Evolutionary conservation across 2,113 vertebrate species (phyloP).

Genomic region (Nicator chloris): DNA sequence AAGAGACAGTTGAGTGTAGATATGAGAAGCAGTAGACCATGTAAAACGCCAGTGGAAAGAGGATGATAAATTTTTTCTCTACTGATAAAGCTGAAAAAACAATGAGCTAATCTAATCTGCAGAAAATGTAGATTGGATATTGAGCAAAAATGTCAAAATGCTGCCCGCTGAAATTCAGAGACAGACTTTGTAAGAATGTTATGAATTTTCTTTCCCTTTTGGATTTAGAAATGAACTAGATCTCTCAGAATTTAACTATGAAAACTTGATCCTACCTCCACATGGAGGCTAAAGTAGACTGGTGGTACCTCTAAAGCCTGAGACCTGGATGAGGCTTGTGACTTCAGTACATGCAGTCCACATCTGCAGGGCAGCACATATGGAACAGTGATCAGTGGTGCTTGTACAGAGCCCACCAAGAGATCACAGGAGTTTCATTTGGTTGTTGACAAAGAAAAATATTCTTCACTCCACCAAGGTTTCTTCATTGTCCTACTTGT

Average conservation of each 20-base stretch:
- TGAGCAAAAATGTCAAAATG: neutral
- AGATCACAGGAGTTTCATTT: neutral
- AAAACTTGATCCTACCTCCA: neutral
- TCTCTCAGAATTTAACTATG: neutral
- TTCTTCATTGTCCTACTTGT: neutral
- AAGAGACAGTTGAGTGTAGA: neutral
- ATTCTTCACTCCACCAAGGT: neutral
- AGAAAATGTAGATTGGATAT: neutral
- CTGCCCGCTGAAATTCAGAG: neutral
- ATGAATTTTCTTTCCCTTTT: neutral
- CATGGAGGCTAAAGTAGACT: neutral
- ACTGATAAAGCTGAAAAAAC: neutral
- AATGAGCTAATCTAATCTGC: neutral
- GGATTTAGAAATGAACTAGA: neutral
- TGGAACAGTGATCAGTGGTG: neutral
- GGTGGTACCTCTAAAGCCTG: neutral
- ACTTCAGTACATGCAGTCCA: neutral
- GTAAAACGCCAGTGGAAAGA: neutral
- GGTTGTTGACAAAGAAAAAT: neutral
- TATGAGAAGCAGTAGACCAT: neutral
- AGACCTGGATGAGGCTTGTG: neutral
- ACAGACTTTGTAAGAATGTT: neutral
- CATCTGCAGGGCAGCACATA: neutral
- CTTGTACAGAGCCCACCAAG: neutral
- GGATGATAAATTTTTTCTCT: neutral